Base-by-base conservation (phyloP, 1,140 invertebrate species). In the Plutomurus gul region DNA sequence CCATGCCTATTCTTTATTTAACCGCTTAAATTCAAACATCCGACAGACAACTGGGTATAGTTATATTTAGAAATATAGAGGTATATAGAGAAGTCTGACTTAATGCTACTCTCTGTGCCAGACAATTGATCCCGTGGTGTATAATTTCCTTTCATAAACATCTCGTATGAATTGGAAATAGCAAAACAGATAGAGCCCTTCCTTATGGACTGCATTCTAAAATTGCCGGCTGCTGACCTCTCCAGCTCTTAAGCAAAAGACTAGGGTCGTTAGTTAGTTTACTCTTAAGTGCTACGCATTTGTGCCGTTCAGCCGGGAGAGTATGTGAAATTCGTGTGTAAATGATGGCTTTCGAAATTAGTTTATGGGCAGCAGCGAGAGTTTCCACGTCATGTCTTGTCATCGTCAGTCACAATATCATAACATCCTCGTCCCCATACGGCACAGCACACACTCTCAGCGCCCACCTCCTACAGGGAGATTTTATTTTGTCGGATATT, bases 251-350 rank as follows among this genome's bases (percentile, higher is more conserved):
- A 51, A 20, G 25, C 47, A 10, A 25, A 51, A 51, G 10, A 51
- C 13, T 22, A 60, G 27, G n/a, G 27, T 65, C 56, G 30, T 65
- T 65, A 65, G 56, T 65, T 65, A 33, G 36, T 25, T 65, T 33
- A 33, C 25, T 27, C 27, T 36, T 65, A 65, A 65, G 56, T 65
- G 27, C 30, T 33, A n/a, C 5, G 36, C 3, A 11, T 13, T 25
- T 65, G 27, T 65, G 30, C 25, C 4, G 27, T 27, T 65, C 25
- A 65, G 36, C 25, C 36, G 30, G 27, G 56, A 65, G 56, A 65
- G 27, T 33, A 65, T 65, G 56, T 65, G 56, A 65, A 65, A 65
- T 65, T 65, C 56, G 56, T 65, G 56, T 65, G 56, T 65, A 65
- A 65, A 65, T 65, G 56, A 27, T 65, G 56, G 56, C 56, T 43